Conservation (phyloP, 2,888 invertebrate species). For the Timandra comae region DNA sequence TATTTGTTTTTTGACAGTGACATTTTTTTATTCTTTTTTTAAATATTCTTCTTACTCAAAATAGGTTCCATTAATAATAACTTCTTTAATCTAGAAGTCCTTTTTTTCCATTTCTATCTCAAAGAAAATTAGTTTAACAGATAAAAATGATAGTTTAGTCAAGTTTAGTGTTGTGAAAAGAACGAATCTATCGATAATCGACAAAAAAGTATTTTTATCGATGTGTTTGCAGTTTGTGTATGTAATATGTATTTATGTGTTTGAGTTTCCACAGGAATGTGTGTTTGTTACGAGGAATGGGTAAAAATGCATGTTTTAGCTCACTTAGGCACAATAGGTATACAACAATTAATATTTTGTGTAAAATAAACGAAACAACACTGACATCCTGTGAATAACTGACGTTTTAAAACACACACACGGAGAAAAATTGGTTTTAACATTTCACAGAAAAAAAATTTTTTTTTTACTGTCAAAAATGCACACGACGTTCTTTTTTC, state of each 20-base stretch:
- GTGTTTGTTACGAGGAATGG: slow-evolving; percentile 67
- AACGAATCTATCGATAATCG: slow-evolving; percentile 12
- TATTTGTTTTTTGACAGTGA: too few relatives aligned
- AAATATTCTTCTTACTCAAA: too few relatives aligned
- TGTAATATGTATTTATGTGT: slow-evolving; percentile 47
- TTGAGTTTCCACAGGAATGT: slow-evolving; percentile 71
- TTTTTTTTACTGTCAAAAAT: slow-evolving; percentile 2
- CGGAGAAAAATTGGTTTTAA: slow-evolving; percentile 2
- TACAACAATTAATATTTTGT: slow-evolving; percentile 16
- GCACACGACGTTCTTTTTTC: slow-evolving; percentile 10
- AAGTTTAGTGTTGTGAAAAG: slow-evolving; percentile 4
- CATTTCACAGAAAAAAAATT: background rate
- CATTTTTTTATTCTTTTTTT: too few relatives aligned
- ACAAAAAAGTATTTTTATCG: slow-evolving; percentile 19
- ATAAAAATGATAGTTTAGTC: too few relatives aligned
- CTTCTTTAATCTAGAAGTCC: too few relatives aligned
- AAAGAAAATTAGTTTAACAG: too few relatives aligned
- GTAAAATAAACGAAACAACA: slow-evolving; percentile 20
- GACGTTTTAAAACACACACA: slow-evolving; percentile 30
- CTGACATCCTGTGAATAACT: slow-evolving; percentile 68
- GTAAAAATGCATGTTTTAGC: slow-evolving; percentile 51
- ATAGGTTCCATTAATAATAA: too few relatives aligned
- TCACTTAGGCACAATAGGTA: slow-evolving; percentile 20
- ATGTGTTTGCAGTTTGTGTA: slow-evolving; percentile 35
- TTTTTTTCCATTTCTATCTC: too few relatives aligned